Evolutionary conservation across 2,797 vertebrate genomes (phyloP), one percentile per base, ranked within the genome.

Genomic region (Lepilemur ruficaudatus): DNA sequence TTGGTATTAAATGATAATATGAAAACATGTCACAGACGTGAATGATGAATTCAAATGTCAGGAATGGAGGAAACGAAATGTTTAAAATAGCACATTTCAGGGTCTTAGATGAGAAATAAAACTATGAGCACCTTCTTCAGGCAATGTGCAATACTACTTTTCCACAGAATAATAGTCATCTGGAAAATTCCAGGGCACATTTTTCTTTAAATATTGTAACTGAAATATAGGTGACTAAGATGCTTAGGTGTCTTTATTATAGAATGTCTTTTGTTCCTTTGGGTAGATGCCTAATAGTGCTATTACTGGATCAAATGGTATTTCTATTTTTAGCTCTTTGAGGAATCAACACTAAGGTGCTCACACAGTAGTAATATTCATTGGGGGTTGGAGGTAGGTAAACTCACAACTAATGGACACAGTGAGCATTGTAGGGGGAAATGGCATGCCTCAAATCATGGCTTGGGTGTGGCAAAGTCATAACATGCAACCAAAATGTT

Each of bases 11-110:
- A 98, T 96, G 98, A 98, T 97, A 98, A 98, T 97, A 98, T 97
- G 98, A 98, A 98, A 98, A 98, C 97, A 98, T 98, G 98, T 98
- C 98, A 98, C 91, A 98, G 97, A 98, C 80, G 61, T 98, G 96
- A 98, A 97, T 98, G 97, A 98, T 97, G 98, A 98, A 98, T 98
- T 98, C 98, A 98, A 93, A 85, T 98, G 98, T 98, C 97, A 98
- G 61, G 78, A 98, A 89, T 52, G 46, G 90, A 97, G 91, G 97
- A 97, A 98, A 98, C 95, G 61, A 97, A 98, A 97, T 73, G 89
- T 63, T 97, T 87, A 96, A 98, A 98, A 98, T 98, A 98, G 96
- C 96, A 98, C 92, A 93, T 89, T 4, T 93, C 92, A 96, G 81
- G 63, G 76, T 94, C 65, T 94, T 86, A 32, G 22, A 67, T 80